Evolutionary conservation across 2,113 vertebrate species (phyloP).

Genomic region (Etheostoma cragini): DNA sequence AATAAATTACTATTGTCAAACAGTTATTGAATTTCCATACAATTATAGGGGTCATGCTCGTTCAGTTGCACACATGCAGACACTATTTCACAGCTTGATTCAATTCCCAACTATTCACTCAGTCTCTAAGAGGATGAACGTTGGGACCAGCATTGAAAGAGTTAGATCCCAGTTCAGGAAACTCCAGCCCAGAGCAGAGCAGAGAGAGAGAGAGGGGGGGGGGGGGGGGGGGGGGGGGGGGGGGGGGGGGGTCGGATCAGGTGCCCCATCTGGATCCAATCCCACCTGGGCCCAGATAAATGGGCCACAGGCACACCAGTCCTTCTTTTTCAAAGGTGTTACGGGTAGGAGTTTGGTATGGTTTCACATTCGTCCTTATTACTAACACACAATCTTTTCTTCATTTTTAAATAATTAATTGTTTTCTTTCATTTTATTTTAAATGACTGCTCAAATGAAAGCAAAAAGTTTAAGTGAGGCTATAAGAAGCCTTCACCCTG

Average conservation of each 20-base stretch:
- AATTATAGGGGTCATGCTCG: conserved; percentile 14
- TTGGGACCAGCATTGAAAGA: conserved; percentile 33
- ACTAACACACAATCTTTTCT: not conserved
- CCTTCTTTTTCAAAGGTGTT: conserved; percentile 63
- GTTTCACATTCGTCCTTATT: not conserved
- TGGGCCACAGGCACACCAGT: conserved; percentile 47
- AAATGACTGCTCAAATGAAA: not conserved
- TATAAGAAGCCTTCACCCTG: not conserved
- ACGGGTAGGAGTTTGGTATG: not conserved
- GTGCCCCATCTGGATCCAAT: conserved; percentile 81
- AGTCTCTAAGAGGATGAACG: conserved; percentile 26
- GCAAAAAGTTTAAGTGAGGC: not conserved
- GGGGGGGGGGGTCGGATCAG: conserved; percentile 36
- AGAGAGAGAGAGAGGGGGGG: not conserved
- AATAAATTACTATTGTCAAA: conserved; percentile 16
- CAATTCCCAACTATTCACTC: conserved; percentile 28
- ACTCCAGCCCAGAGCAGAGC: conserved; percentile 19
- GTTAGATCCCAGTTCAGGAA: conserved; percentile 50
- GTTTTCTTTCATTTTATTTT: not conserved
- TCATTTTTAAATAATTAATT: conserved; percentile 11
- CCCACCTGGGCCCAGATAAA: conserved; percentile 74
- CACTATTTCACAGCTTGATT: conserved; percentile 32
- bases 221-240: not conserved
- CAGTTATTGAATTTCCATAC: conserved; percentile 38
- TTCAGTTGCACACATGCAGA: conserved; percentile 6